These are phyloP conservation scores for Diogma glabrata DNA, from an alignment of 2,888 invertebrate genomes.

Conservation along the genomic window DNA sequence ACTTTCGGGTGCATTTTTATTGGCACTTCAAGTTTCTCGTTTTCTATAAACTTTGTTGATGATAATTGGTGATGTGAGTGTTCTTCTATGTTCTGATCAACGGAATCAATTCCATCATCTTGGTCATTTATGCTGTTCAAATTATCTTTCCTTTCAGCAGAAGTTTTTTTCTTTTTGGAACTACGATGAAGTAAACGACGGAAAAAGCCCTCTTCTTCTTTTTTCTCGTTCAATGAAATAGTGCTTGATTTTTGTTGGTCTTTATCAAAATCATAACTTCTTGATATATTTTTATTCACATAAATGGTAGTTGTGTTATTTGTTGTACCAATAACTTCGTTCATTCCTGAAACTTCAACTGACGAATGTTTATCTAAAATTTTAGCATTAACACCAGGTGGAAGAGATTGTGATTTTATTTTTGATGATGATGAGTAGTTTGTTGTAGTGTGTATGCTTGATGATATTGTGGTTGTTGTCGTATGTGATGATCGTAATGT, in stretches of 20 bases:
- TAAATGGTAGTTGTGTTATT: conserved; percentile 13
- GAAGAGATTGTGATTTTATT: conserved; percentile 32
- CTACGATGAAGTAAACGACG: conserved; percentile 55
- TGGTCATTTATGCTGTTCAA: conserved; percentile 24
- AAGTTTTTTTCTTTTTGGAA: conserved; percentile 54
- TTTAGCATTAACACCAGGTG: conserved; percentile 29
- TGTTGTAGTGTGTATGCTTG: too few relatives aligned
- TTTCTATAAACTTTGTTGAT: too few relatives aligned
- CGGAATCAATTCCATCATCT: neutral
- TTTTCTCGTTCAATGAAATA: conserved; percentile 16
- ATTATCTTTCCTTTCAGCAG: conserved; percentile 25
- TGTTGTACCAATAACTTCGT: conserved; percentile 8
- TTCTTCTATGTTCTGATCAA: neutral
- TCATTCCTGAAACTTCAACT: conserved; percentile 15
- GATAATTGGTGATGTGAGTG: too few relatives aligned
- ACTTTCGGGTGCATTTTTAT: conserved; percentile 19
- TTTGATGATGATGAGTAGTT: conserved; percentile 21
- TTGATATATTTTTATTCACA: conserved; percentile 9
- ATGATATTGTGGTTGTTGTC: neutral
- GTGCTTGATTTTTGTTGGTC: conserved; percentile 3
- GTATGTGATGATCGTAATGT: conserved; percentile 24
- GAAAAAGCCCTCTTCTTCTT: conserved; percentile 45
- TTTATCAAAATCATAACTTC: conserved; percentile 13
- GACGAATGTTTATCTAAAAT: conserved; percentile 23
- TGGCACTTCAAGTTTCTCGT: conserved; percentile 1